Evolutionary conservation across 2,888 invertebrate genomes (phyloP).

Genomic region (Stenodema calcarata): DNA sequence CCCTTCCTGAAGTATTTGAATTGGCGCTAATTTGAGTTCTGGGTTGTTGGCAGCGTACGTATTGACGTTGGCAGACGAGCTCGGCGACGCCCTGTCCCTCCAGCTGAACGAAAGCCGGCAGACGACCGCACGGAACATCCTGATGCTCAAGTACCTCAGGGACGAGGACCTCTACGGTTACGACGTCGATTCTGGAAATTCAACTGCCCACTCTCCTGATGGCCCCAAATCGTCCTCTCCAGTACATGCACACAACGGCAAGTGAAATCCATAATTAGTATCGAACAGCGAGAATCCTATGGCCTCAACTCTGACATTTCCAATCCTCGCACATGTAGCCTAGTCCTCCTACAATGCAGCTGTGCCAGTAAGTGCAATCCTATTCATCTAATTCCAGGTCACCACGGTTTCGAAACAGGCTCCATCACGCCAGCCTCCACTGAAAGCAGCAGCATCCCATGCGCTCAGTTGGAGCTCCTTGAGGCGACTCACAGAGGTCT

Average conservation of each 20-base stretch:
- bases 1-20: too few species aligned
- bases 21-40: too few species aligned
- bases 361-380: too few species aligned
- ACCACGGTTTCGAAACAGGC: constrained; percentile 36
- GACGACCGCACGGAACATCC: constrained; percentile 63
- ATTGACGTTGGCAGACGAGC: constrained; percentile 57
- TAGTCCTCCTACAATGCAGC: too few species aligned
- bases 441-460: constrained; percentile 68
- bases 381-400: background rate
- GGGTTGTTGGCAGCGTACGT: constrained; percentile 64
- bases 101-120: constrained; percentile 58
- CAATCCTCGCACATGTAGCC: too few species aligned
- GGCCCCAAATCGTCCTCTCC: constrained; percentile 87
- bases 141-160: constrained; percentile 76
- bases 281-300: too few species aligned
- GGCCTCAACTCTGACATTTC: too few species aligned
- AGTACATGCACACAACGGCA: constrained; percentile 62
- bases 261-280: background rate
- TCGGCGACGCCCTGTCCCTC: constrained; percentile 58
- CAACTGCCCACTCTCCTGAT: constrained; percentile 89
- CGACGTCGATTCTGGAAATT: constrained; percentile 88
- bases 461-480: constrained; percentile 81
- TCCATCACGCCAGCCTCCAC: constrained; percentile 56
- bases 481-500: constrained; percentile 95
- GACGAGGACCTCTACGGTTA: constrained; percentile 79